Base-by-base conservation (phyloP, 37 sponge, comb jelly and placozoan species). In the Theonella swinhoei region DNA sequence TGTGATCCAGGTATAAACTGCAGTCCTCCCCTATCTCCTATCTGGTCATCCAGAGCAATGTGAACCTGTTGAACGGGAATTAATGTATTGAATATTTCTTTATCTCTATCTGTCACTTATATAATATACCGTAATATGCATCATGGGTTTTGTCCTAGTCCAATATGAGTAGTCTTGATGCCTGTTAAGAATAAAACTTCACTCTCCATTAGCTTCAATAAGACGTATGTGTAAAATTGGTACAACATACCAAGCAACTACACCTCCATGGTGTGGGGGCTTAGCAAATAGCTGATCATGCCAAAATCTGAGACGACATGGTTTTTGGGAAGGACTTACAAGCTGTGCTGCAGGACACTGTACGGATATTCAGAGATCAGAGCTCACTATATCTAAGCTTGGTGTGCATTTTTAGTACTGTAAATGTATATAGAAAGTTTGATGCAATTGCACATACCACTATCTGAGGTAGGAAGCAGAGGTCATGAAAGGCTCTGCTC, bases 261-360 rank as follows among this genome's bases (percentile, higher is more conserved):
- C 91, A 28, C 91, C 91, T 28, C 91, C 91, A 77, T 86, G 83
- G 1, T 79, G 25, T 34, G 91, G 82, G 23, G 91, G 91, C 58
- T 90, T 90, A 66, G 86, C 81, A 67, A 90, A 90, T 54, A 90
- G 66, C 78, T 90, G 91, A 62, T 90, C 91, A 64, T 90, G 91
- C 91, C 91, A 90, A n/a, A 90, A 65, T 37, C 91, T 77, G 43
- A 90, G 74, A 33, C 72, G 14, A 0, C n/a, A 14, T 26, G 64
- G 76, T 22, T 81, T 47, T 32, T 70, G 78, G 41, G 60, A 41
- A n/a, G 86, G 79, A 37, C 85, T 66, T 24, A 90, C 72, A 58
- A 90, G 63, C 83, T 90, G 91, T 22, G 91, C 60, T 31, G 77
- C 72, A 1, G 91, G 83, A 1, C 85, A 81, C 91, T 90, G 63